These are phyloP conservation scores for Leptobrachium leishanense DNA, from an alignment of 2,113 vertebrate species.

Conservation along the genomic window DNA sequence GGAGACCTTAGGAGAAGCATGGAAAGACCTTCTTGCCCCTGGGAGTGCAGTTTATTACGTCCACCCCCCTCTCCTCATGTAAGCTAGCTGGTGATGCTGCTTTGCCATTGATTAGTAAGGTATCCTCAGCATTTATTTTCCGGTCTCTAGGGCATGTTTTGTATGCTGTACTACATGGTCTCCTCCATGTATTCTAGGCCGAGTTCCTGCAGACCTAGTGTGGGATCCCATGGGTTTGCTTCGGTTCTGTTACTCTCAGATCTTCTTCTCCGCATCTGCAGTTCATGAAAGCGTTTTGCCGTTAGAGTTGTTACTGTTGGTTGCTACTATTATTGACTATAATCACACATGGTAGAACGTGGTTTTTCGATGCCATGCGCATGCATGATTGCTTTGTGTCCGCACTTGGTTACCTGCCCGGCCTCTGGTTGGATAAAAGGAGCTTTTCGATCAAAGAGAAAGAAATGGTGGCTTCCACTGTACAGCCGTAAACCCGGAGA, in stretches of 20 bases:
- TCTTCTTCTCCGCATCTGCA: no score
- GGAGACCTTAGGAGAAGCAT: slow-evolving; percentile 10
- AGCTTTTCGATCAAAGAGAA: no score
- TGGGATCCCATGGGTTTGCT: background rate
- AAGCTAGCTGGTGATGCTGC: slow-evolving; percentile 15
- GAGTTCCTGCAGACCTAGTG: background rate
- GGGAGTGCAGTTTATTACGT: slow-evolving; percentile 31
- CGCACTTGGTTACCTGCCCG: no score
- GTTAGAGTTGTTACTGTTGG: no score
- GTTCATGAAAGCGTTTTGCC: no score
- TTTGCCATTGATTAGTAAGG: slow-evolving; percentile 34
- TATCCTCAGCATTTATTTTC: slow-evolving; percentile 41
- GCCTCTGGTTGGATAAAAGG: no score
- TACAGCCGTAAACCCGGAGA: no score
- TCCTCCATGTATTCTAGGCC: background rate
- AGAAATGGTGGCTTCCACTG: no score
- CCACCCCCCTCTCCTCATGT: background rate
- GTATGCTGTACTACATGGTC: slow-evolving; percentile 11
- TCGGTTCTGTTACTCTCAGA: background rate
- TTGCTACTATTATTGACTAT: no score
- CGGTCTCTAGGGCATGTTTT: slow-evolving; percentile 18
- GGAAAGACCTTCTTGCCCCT: slow-evolving; percentile 4
- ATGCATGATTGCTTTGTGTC: no score
- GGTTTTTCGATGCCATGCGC: no score
- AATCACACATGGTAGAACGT: no score